phyloP scores from a whole-genome alignment of 1,140 invertebrate species.

The Fragariocoptes setiger region DNA sequence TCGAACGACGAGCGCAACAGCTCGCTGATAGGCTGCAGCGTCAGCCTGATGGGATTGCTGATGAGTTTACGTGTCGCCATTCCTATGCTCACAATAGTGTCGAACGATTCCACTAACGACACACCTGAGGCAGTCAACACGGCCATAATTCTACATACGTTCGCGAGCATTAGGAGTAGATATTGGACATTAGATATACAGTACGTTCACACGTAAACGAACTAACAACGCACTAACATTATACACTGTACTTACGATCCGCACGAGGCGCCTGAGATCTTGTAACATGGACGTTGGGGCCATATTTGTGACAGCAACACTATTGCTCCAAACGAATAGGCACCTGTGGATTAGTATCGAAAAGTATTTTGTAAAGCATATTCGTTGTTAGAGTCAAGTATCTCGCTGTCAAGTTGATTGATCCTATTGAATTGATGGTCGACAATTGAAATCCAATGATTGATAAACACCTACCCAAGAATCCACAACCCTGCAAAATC shows the following conservation, averaged over 20 bases:
- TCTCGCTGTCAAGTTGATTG: background rate
- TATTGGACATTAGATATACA: background rate
- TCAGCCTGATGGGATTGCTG: background rate
- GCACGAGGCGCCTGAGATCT: background rate
- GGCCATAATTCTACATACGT: background rate
- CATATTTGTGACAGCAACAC: background rate
- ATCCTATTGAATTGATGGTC: background rate
- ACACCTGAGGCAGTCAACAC: background rate
- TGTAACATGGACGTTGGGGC: background rate
- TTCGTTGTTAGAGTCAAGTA: background rate
- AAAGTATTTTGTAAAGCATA: no score
- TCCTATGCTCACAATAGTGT: background rate
- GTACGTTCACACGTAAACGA: background rate
- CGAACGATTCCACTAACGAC: background rate
- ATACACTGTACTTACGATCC: background rate
- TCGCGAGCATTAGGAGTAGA: background rate
- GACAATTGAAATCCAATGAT: background rate
- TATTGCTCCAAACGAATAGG: background rate
- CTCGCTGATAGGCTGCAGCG: background rate
- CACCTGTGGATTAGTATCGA: background rate
- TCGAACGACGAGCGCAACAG: background rate
- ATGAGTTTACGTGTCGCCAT: background rate
- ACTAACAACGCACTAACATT: background rate
- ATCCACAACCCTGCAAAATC: background rate
- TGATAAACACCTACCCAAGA: background rate